A percentile compares a stretch with the other conserved stretches of the same genome.
phyloP scores from a whole-genome alignment of 2,888 invertebrate species.

The Ormia ochracea region DNA sequence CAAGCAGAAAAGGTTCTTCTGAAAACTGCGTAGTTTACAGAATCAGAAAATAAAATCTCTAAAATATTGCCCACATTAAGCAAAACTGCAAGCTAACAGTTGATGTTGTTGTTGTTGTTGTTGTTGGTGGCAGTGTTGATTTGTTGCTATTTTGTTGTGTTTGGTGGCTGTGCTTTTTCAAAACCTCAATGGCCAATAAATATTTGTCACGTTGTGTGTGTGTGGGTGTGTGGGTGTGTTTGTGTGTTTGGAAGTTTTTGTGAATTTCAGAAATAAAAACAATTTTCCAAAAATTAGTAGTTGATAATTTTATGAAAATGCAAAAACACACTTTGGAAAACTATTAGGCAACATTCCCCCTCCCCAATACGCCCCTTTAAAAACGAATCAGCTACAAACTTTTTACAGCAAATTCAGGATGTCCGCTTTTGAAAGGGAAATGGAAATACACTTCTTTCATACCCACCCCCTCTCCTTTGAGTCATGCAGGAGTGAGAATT shows the following conservation, averaged over 20 bases:
- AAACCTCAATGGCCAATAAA: slow-evolving; percentile 54
- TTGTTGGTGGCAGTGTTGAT: neutral
- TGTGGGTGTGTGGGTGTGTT: neutral
- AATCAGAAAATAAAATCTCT: neutral
- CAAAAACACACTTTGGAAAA: slow-evolving; percentile 4
- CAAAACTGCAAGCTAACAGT: slow-evolving; percentile 21
- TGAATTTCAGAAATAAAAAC: slow-evolving; percentile 26
- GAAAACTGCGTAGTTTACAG: slow-evolving; percentile 35
- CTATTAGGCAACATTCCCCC: neutral
- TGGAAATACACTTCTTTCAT: neutral
- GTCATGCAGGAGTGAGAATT: neutral
- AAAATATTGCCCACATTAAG: slow-evolving; percentile 2
- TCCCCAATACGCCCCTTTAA: too few relatives aligned
- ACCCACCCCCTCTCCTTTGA: neutral
- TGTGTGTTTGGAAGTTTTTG: neutral
- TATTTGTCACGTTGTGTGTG: neutral
- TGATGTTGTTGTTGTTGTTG: too few relatives aligned
- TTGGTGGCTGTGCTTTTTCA: neutral
- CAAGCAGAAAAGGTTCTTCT: neutral
- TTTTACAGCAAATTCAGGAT: neutral
- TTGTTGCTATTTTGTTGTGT: neutral
- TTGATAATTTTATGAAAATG: slow-evolving; percentile 48
- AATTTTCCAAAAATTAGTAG: slow-evolving; percentile 36
- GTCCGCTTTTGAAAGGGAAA: neutral
- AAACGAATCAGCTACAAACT: slow-evolving; percentile 23